phyloP scores from a whole-genome alignment of 2,888 invertebrate species.

The Anthophora plumipes region DNA sequence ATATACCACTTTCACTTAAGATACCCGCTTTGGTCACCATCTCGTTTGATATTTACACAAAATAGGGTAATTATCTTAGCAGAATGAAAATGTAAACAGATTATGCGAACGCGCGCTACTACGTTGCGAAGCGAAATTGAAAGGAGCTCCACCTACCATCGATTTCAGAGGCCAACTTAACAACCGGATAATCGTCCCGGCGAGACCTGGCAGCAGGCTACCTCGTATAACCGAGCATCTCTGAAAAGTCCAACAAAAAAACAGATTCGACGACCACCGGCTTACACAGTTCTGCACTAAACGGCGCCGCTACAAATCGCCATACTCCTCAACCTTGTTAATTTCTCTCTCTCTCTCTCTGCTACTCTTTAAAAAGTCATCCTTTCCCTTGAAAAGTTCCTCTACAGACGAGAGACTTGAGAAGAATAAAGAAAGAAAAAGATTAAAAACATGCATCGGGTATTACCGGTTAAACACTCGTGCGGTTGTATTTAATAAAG shows the following conservation, averaged over 20 bases:
- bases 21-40: background rate
- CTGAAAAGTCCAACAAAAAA: slow-evolving; percentile 57
- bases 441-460: background rate
- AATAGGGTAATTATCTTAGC: slow-evolving; percentile 8
- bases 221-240: slow-evolving; percentile 50
- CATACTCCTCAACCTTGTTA: background rate
- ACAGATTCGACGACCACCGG: slow-evolving; percentile 23
- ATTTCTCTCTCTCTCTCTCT: background rate
- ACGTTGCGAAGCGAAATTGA: slow-evolving; percentile 67
- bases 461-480: slow-evolving; percentile 34
- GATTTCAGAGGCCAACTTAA: slow-evolving; percentile 71
- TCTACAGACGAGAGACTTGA: background rate
- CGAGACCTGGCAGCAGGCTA: slow-evolving; percentile 48
- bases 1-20: background rate
- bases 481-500: slow-evolving; percentile 55
- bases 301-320: slow-evolving; percentile 42
- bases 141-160: slow-evolving; percentile 74
- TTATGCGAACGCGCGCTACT: slow-evolving; percentile 45
- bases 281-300: slow-evolving; percentile 64
- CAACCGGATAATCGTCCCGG: slow-evolving; percentile 77
- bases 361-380: background rate
- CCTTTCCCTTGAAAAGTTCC: background rate
- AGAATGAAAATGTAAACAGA: slow-evolving; percentile 51
- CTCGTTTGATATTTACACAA: background rate
- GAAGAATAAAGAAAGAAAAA: background rate